phyloP scores from a whole-genome alignment of 2,797 vertebrate species.

The Morelia viridis region DNA sequence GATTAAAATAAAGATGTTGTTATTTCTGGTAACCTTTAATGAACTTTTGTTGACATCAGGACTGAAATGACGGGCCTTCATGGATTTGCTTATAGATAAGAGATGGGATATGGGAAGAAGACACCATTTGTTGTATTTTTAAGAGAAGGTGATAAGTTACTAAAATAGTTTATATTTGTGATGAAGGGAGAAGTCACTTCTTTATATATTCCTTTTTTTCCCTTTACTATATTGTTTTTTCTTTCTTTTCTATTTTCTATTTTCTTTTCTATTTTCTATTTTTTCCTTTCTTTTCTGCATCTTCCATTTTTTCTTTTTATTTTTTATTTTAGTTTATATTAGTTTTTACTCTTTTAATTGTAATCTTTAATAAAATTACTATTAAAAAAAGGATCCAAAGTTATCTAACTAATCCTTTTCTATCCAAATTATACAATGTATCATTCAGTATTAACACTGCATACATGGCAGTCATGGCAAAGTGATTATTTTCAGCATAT shows the following conservation, averaged over 20 bases:
- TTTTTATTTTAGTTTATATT: not conserved
- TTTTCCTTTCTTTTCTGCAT: not conserved
- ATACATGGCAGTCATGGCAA: not conserved
- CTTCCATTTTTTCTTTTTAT: not conserved
- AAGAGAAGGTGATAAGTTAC: not conserved
- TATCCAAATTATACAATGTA: not conserved
- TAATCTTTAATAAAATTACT: not conserved
- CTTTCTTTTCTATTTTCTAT: not conserved
- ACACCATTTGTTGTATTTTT: not conserved
- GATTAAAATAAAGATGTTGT: not conserved
- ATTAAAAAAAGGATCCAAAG: not conserved
- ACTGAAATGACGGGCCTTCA: not conserved
- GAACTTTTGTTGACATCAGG: not conserved
- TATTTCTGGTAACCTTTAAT: not conserved
- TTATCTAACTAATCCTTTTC: not conserved
- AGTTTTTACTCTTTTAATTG: not conserved
- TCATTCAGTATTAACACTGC: not conserved
- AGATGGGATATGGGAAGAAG: not conserved
- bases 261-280: not conserved
- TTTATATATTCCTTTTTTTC: not conserved
- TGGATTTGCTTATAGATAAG: not conserved
- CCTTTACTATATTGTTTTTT: not conserved
- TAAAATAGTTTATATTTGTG: not conserved
- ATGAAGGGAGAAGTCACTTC: not conserved
- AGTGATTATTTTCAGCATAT: slow-evolving; percentile 39